Percentiles rank a stretch among this genome's conserved stretches.
Evolutionary conservation across 2,888 invertebrate genomes (phyloP).

Genomic region (Eurois occulta): DNA sequence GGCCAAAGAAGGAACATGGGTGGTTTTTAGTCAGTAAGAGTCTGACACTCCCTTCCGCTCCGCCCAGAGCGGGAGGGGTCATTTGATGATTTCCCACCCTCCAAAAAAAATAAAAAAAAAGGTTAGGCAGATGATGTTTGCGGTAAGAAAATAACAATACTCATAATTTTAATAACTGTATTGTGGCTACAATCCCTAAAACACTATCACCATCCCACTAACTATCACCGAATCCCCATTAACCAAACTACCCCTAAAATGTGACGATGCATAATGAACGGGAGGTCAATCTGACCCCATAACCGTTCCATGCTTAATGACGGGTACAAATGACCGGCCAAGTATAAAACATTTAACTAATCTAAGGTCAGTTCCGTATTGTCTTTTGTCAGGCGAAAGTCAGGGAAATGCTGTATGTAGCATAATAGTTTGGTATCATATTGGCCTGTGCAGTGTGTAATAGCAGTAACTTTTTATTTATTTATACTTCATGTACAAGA

Average conservation of each 20-base stretch:
- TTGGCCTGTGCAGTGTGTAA: neutral
- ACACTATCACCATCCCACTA: conserved; percentile 17
- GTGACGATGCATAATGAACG: conserved; percentile 63
- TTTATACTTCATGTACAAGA: no score
- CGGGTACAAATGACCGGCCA: conserved; percentile 80
- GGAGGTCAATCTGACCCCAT: conserved; percentile 74
- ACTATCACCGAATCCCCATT: conserved; percentile 52
- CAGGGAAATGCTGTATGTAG: conserved; percentile 1
- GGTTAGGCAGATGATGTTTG: neutral
- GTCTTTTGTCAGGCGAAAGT: conserved; percentile 72
- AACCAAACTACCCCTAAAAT: conserved; percentile 60
- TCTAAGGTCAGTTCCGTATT: conserved; percentile 78
- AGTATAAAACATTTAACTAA: conserved; percentile 87
- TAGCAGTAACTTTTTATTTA: no score
- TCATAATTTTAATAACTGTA: neutral
- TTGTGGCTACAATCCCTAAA: neutral
- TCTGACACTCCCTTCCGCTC: no score
- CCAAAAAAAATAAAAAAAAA: no score
- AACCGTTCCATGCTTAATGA: conserved; percentile 85
- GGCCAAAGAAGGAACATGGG: no score
- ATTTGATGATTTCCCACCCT: no score
- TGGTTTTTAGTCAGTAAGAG: no score
- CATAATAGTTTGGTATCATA: neutral
- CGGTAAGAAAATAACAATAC: neutral
- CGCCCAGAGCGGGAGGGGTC: no score